Evolutionary conservation across 2,113 vertebrate genomes (phyloP).

Genomic region (Percina caprodes): DNA sequence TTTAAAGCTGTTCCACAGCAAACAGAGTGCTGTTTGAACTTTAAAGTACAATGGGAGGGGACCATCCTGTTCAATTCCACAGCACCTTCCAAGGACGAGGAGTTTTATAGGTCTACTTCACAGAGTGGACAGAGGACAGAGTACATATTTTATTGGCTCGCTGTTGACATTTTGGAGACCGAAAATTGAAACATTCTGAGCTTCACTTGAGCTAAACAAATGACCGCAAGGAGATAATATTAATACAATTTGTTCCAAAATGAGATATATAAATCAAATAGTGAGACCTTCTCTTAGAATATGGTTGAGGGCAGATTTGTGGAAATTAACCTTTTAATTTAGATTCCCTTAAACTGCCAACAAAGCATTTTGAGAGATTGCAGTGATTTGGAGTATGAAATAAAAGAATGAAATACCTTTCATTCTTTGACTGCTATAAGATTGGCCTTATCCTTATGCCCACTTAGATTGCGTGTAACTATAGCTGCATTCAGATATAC

Average conservation of each 20-base stretch:
- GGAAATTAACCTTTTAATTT: conserved; percentile 49
- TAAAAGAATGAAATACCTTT: conserved; percentile 42
- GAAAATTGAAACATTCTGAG: conserved; percentile 25
- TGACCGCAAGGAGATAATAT: conserved; percentile 46
- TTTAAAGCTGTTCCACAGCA: conserved; percentile 69
- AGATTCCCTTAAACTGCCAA: conserved; percentile 30
- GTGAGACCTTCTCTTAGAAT: conserved; percentile 14
- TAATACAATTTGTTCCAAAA: conserved; percentile 34
- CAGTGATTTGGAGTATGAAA: conserved; percentile 27
- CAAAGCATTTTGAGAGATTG: conserved; percentile 44
- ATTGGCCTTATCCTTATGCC: conserved; percentile 32
- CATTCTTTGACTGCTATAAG: conserved; percentile 50
- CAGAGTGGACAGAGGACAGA: conserved; percentile 66
- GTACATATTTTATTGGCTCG: conserved; percentile 47
- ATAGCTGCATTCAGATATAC: conserved; percentile 32
- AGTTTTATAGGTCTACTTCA: conserved; percentile 63
- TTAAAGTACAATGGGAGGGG: conserved; percentile 43
- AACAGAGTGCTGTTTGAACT: conserved; percentile 66
- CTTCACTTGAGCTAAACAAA: conserved; percentile 28
- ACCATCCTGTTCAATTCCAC: conserved; percentile 51
- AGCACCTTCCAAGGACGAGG: conserved; percentile 69
- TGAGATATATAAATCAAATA: conserved; percentile 36
- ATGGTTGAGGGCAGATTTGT: conserved; percentile 26
- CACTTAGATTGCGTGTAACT: conserved; percentile 43
- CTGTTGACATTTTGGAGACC: conserved; percentile 57